phyloP scores from a whole-genome alignment of 2,797 vertebrate genomes.

The Pseudomugil gertrudae region DNA sequence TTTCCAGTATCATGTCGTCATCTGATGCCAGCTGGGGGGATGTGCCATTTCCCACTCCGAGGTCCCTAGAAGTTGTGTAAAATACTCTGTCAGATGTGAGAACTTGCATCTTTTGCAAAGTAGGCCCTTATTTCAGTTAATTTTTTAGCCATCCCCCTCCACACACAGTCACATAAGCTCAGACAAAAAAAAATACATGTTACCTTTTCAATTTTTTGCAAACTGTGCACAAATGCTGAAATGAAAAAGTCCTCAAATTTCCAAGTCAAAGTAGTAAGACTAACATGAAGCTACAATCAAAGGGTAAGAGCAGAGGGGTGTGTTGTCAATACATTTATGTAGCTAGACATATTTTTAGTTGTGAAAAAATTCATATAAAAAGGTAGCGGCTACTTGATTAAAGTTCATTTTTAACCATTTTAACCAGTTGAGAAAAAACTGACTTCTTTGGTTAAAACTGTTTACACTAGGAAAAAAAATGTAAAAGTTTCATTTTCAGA shows the following conservation, averaged over 20 bases:
- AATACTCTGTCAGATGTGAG: slow-evolving; percentile 44
- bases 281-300: not conserved
- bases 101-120: slow-evolving; percentile 18
- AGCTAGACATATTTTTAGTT: not conserved
- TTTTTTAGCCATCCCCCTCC: slow-evolving; percentile 8
- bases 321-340: not conserved
- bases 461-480: too few relatives aligned
- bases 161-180: not conserved
- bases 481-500: too few relatives aligned
- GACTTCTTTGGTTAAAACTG: not conserved
- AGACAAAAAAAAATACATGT: not conserved
- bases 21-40: slow-evolving; percentile 78
- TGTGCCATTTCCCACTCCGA: slow-evolving; percentile 79
- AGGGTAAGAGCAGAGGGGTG: not conserved
- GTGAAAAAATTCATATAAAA: not conserved
- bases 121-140: slow-evolving; percentile 14
- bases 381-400: not conserved
- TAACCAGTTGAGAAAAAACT: not conserved
- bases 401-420: not conserved
- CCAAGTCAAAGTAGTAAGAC: too few relatives aligned
- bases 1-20: slow-evolving; percentile 79
- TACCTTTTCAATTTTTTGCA: not conserved
- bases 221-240: slow-evolving; percentile 18
- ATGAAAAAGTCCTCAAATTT: slow-evolving; percentile 27
- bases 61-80: slow-evolving; percentile 83